phyloP scores from a whole-genome alignment of 64 coral and sea anemone genomes.

The Hydrozoanthus tunicans region DNA sequence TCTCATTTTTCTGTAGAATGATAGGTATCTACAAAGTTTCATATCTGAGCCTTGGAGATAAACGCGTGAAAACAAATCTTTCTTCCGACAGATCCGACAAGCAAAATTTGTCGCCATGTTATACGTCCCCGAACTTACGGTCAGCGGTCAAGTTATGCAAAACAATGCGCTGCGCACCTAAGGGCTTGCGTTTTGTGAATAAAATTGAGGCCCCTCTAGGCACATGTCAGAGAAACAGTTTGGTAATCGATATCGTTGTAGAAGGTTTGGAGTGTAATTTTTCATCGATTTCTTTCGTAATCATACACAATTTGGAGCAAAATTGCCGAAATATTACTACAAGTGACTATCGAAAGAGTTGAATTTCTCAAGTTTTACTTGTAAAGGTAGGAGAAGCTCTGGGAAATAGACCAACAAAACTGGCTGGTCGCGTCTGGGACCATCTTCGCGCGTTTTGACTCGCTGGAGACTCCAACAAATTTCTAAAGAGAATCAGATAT shows the following conservation, averaged over 20 bases:
- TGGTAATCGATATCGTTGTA: background rate
- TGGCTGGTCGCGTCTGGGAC: background rate
- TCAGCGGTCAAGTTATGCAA: background rate
- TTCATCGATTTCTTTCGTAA: background rate
- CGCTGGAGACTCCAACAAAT: background rate
- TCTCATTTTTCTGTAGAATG: background rate
- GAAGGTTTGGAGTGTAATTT: background rate
- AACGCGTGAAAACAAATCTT: background rate
- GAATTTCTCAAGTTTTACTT: slow-evolving; percentile 27
- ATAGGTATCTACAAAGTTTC: background rate
- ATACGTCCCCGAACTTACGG: background rate
- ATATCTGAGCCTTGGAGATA: background rate
- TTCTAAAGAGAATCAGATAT: background rate
- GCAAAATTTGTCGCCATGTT: slow-evolving; percentile 28
- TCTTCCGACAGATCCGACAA: slow-evolving; percentile 24
- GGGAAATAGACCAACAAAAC: slow-evolving; percentile 13
- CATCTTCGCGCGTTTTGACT: background rate
- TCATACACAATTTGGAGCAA: background rate
- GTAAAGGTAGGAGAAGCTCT: slow-evolving; percentile 37
- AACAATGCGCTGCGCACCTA: slow-evolving; percentile 27
- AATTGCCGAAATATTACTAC: background rate
- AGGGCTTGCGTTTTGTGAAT: slow-evolving; percentile 37
- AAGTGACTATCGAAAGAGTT: slow-evolving; percentile 11
- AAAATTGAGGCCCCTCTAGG: slow-evolving; percentile 49
- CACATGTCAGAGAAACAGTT: background rate